Conservation (phyloP, 2,113 vertebrate species). For the Cnemophilus loriae region DNA sequence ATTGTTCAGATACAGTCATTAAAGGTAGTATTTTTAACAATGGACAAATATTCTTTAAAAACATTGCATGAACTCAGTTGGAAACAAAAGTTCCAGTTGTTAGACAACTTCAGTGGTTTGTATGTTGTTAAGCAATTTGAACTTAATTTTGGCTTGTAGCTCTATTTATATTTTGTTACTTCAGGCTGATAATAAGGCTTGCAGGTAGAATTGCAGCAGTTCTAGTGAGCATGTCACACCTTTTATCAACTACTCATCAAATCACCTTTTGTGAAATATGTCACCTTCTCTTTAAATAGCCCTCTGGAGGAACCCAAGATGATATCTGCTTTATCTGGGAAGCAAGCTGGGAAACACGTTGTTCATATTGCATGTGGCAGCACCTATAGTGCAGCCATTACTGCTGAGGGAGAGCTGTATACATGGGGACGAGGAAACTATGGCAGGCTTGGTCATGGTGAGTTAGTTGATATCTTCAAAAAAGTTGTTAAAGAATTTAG, state of each 20-base stretch:
- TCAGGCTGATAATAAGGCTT: background rate
- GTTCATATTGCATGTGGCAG: constrained; percentile 92
- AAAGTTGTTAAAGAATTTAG: background rate
- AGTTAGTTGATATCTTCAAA: background rate
- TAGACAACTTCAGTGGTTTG: background rate
- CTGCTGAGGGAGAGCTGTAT: constrained; percentile 92
- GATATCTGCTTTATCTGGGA: constrained; percentile 88
- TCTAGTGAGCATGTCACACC: background rate
- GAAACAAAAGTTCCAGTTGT: background rate
- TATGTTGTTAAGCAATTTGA: background rate
- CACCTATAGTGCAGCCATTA: constrained; percentile 93
- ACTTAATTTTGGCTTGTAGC: background rate
- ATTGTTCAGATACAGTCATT: background rate
- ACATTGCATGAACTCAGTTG: background rate
- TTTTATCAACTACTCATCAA: background rate
- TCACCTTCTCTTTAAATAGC: constrained; percentile 59
- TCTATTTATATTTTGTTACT: background rate
- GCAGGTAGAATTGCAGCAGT: background rate
- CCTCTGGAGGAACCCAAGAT: constrained; percentile 92
- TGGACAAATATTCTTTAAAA: background rate
- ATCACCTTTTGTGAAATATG: background rate
- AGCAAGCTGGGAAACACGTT: constrained; percentile 89
- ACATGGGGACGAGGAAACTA: constrained; percentile 98
- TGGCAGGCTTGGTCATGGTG: constrained; percentile 94
- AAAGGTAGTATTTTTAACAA: background rate